Evolutionary conservation across 2,797 vertebrate species (phyloP), one percentile per base, ranked within the genome.

Genomic region (Dendrocincla tyrannina): DNA sequence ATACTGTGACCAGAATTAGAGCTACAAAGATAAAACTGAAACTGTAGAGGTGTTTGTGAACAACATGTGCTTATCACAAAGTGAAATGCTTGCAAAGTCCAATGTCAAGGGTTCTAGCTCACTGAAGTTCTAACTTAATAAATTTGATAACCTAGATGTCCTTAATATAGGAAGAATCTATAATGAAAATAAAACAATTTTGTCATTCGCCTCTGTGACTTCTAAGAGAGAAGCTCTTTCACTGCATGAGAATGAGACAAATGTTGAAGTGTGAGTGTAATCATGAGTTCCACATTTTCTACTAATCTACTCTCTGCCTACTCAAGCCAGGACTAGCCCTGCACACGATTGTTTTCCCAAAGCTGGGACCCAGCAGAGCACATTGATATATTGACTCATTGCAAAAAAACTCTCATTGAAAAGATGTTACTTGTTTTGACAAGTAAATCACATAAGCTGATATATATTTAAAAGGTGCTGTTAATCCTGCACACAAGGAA

Each of bases 311-410:
- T 33, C 7, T 56, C 25, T 67, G 24, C 16, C 32, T 79, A 0
- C 24, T 55, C 41, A 66, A 50, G 22, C 18, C 10, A 82, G 12
- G 33, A 50, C 27, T 66, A 69, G 16, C 20, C 30, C 24, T 69
- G 18, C 8, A 13, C 5, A 4, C 1, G 2, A 3, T 18, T 44
- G 11, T 69, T 90, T 62, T 13, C 44, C 17, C 22, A 56, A 0
- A 0, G 0, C 0, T 50, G 32, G 30, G 13, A 37, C 9, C n/a
- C 32, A 77, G 11, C 10, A 67, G 30, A 59, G 5, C 20, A 63
- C 10, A 17, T 5, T 44, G 30, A 22, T 60, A 32, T 16, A 33
- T 60, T 55, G 13, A 56, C 14, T n/a, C n/a, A n/a, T n/a, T n/a
- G n/a, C n/a, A n/a, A 63, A 19, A 74, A 83, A 69, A 62, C 18